Percentiles rank a stretch among this genome's conserved stretches.
Evolutionary conservation across 2,888 invertebrate species (phyloP).

Genomic region (Drosophila nigritarsus): DNA sequence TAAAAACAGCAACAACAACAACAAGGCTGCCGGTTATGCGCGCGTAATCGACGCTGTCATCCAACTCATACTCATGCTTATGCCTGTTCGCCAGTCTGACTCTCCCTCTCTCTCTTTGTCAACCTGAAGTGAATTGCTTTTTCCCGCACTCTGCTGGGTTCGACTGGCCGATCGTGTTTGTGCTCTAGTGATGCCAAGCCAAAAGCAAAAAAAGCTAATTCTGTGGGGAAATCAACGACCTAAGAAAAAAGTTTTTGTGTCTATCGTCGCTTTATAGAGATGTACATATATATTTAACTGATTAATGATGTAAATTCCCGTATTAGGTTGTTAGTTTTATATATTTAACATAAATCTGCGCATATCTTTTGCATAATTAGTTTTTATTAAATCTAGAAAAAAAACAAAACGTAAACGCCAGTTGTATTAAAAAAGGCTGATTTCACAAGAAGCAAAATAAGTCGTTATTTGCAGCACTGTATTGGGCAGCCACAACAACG

Average conservation of each 20-base stretch:
- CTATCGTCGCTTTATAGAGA: not conserved
- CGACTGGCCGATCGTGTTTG: conserved; percentile 26
- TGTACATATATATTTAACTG: not conserved
- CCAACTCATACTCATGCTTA: conserved; percentile 16
- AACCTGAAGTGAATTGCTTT: conserved; percentile 24
- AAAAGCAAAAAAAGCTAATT: not conserved
- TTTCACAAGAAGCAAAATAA: conserved; percentile 1
- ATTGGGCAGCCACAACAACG: conserved; percentile 23
- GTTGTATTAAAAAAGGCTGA: not conserved
- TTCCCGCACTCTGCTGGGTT: conserved; percentile 3
- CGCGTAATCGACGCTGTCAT: conserved; percentile 65
- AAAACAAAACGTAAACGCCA: not conserved
- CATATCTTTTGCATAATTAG: not conserved
- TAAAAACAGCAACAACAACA: conserved; percentile 21
- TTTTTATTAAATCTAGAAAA: not conserved
- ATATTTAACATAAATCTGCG: not conserved
- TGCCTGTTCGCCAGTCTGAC: conserved; percentile 7
- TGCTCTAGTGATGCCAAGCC: conserved; percentile 2
- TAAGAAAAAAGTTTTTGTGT: not conserved
- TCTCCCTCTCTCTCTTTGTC: conserved; percentile 11
- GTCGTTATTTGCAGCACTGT: not conserved
- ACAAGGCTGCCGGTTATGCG: conserved; percentile 60
- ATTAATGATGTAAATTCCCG: not conserved
- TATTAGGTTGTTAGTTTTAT: not conserved
- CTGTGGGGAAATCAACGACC: not conserved